Base-by-base conservation (phyloP, 2,797 vertebrate species). In the Crypturellus tataupa region DNA sequence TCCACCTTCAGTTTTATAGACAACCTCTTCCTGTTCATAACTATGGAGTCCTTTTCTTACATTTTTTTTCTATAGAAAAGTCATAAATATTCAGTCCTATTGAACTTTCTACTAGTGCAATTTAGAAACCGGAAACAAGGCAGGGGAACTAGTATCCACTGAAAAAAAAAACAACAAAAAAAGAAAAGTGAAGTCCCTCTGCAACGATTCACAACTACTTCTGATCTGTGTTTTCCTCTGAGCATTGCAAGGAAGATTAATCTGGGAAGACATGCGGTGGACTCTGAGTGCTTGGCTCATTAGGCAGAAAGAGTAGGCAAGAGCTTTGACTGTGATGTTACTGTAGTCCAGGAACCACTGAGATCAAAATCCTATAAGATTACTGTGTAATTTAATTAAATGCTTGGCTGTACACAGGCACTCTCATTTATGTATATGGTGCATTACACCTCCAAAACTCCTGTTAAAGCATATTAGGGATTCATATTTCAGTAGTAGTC, bases 1-100 rank as follows among this genome's bases (percentile, higher is more conserved):
- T 92, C 72, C 67, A 86, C 82, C 72, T 94, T 93, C 78, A 75
- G 27, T 82, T 94, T 88, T 73, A 79, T 46, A 55, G 29, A 69
- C 25, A 68, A 33, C 13, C 42, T 92, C 35, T 83, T 85, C 69
- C 49, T 69, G 25, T 69, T 83, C 20, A 8, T 59, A 90, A 87
- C 27, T 55, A 23, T 1, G 0, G 64, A 92, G 42, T 29, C 23
- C 3, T 79, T 88, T 40, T 81, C 29, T 88, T 53, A 47, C 67
- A 42, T 89, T 78, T 6, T 72, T 79, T 76, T 69, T 63, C 62
- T 46, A 77, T 3, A 87, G 64, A 67, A 76, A 93, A 89, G 33
- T 44, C 64, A 87, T 89, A 95, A 93, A 90, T 85, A 94, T 81
- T 79, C 55, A 89, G 49, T 27, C 27, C 49, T 68, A 68, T 19